Evolutionary conservation across 2,888 invertebrate species (phyloP), one percentile per base, ranked within the genome.

Genomic region (Apotomis capreana): DNA sequence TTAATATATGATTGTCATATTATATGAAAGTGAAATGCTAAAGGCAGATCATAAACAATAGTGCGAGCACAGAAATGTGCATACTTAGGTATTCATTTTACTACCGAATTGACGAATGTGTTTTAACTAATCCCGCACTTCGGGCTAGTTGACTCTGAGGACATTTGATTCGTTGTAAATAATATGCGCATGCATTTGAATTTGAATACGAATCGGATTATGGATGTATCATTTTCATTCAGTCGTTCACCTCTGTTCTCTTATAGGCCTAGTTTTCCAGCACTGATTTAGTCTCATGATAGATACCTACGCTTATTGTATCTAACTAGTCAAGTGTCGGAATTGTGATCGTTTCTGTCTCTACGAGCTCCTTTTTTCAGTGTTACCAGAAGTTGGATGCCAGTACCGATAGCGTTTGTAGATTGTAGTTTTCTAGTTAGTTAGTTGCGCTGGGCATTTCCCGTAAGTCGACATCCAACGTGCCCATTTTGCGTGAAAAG

Each of bases 131-230:
- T 10, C 15, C 8, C n/a, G 9, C 10, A 65, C 26, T 36, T 36
- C n/a, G n/a, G 65, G 57, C 65, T 65, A 46, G 55, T 46, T 57
- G 26, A 4, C 63, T 26, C 6, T 26, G n/a, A 57, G 26, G 44
- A 26, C 46, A 57, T 65, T 46, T 46, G 55, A 59, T 55, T 40
- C 60, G 61, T 67, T 71, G 67, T 71, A 49, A 67, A 67, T 71
- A 67, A 61, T 61, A 71, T 71, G 71, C 67, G 67, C 71, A 71
- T 71, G 51, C 40, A 61, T 61, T 71, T 71, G 65, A 61, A 65
- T 65, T 65, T 65, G 36, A 67, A 57, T 46, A 55, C 4, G 55
- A 57, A 61, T 71, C 51, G 54, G 40, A 57, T 59, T 59, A 67
- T 71, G 44, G 6, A 15, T 60, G 61, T 46, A 60, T 65, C 40